Evolutionary conservation across 2,888 invertebrate species (phyloP).

Genomic region (Lasioglossum leucozonium): DNA sequence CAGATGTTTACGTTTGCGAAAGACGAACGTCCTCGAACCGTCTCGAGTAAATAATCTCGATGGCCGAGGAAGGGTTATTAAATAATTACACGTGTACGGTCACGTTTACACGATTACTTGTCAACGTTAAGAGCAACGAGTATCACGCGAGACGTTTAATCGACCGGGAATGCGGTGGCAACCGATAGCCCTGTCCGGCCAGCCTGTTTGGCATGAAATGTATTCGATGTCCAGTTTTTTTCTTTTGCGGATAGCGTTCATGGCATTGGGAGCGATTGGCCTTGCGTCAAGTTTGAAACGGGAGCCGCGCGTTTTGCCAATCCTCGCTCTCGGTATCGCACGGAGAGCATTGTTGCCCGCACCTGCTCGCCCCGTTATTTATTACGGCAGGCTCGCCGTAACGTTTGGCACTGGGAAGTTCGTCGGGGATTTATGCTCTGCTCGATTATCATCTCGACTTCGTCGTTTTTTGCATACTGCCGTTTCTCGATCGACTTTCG

Average conservation of each 20-base stretch:
- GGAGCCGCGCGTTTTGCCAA: slow-evolving; percentile 56
- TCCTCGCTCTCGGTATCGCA: slow-evolving; percentile 38
- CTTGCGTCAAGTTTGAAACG: slow-evolving; percentile 63
- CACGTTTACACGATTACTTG: not conserved
- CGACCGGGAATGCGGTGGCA: slow-evolving; percentile 6
- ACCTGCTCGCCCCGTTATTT: slow-evolving; percentile 51
- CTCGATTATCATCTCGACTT: not conserved
- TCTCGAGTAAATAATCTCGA: too few relatives aligned
- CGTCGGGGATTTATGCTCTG: not conserved
- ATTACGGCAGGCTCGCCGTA: slow-evolving; percentile 19
- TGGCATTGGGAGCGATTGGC: slow-evolving; percentile 72
- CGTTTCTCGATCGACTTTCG: not conserved
- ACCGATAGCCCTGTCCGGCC: not conserved
- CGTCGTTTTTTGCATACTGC: not conserved
- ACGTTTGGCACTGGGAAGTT: slow-evolving; percentile 19
- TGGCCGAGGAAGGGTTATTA: not conserved
- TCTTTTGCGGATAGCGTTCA: slow-evolving; percentile 54
- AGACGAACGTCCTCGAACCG: too few relatives aligned
- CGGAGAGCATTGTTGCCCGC: slow-evolving; percentile 41
- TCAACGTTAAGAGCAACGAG: not conserved
- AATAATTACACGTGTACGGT: not conserved
- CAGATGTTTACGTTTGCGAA: too few relatives aligned
- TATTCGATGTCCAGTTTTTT: slow-evolving; percentile 51
- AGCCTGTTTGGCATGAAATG: slow-evolving; percentile 28
- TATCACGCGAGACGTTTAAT: not conserved